These are phyloP conservation scores for Nyctereutes procyonoides DNA, from an alignment of 2,113 vertebrate genomes.

Conservation along the genomic window DNA sequence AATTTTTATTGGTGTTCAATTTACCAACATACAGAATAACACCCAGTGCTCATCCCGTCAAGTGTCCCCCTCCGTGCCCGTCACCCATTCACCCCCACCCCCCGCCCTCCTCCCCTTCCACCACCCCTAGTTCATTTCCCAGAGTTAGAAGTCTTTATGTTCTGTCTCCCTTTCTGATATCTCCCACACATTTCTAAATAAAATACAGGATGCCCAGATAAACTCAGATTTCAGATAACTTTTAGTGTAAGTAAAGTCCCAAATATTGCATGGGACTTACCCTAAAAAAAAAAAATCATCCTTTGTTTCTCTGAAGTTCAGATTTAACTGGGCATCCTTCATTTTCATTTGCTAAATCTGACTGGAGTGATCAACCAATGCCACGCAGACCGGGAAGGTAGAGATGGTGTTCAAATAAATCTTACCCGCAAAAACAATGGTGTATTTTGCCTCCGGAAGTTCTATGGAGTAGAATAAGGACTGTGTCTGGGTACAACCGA, in stretches of 20 bases:
- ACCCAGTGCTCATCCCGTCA: too few relatives aligned
- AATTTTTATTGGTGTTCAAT: too few relatives aligned
- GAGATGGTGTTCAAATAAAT: neutral
- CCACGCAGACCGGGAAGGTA: neutral
- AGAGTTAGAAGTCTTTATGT: too few relatives aligned
- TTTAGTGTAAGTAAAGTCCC: constrained; percentile 4
- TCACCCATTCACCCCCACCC: too few relatives aligned
- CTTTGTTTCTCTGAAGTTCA: constrained; percentile 34
- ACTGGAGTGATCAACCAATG: neutral
- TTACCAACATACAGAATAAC: too few relatives aligned
- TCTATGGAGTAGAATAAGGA: neutral
- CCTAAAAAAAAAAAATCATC: neutral
- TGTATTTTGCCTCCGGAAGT: neutral
- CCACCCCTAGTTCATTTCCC: too few relatives aligned
- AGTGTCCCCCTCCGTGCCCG: too few relatives aligned
- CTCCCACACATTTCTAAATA: too few relatives aligned
- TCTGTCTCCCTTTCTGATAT: too few relatives aligned
- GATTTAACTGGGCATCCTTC: neutral
- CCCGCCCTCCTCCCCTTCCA: too few relatives aligned
- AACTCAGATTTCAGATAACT: neutral
- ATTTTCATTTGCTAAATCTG: neutral
- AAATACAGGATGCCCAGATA: neutral
- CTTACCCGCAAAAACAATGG: neutral
- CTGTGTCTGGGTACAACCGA: neutral
- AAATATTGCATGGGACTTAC: neutral